Conservation (phyloP, 2,113 vertebrate genomes). For the Anhinga rufa region DNA sequence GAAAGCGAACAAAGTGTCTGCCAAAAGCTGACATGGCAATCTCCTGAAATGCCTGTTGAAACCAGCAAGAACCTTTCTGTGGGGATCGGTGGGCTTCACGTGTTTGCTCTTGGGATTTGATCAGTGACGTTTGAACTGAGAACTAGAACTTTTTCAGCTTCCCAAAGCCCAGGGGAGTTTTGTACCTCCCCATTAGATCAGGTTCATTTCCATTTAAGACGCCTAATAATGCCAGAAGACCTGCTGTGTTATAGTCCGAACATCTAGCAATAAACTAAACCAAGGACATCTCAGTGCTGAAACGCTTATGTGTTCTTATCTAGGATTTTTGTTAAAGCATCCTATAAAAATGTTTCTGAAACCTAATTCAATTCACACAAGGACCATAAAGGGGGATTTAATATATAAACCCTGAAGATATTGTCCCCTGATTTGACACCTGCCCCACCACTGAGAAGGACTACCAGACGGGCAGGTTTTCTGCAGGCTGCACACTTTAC, state of each 20-base stretch:
- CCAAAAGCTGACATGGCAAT: background rate
- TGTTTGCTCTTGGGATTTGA: background rate
- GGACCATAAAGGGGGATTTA: background rate
- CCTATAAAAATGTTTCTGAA: background rate
- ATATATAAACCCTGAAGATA: background rate
- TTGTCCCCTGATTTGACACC: background rate
- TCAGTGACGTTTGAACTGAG: background rate
- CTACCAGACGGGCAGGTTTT: background rate
- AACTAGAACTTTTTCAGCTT: background rate
- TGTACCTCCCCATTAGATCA: background rate
- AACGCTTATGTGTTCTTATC: background rate
- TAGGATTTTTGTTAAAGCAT: background rate
- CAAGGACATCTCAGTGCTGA: background rate
- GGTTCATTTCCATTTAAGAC: background rate
- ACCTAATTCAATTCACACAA: background rate
- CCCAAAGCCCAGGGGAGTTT: background rate
- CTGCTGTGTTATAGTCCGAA: no score
- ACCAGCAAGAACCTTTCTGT: background rate
- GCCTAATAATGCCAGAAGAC: background rate
- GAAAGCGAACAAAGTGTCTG: background rate
- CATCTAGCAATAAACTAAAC: background rate
- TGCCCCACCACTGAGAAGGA: background rate
- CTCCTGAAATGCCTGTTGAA: background rate
- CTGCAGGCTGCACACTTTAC: slow-evolving; percentile 12
- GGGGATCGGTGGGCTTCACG: background rate